A percentile compares a stretch with the other conserved stretches of the same genome.
phyloP scores from a whole-genome alignment of 2,888 invertebrate genomes.

The Calameuta filiformis region DNA sequence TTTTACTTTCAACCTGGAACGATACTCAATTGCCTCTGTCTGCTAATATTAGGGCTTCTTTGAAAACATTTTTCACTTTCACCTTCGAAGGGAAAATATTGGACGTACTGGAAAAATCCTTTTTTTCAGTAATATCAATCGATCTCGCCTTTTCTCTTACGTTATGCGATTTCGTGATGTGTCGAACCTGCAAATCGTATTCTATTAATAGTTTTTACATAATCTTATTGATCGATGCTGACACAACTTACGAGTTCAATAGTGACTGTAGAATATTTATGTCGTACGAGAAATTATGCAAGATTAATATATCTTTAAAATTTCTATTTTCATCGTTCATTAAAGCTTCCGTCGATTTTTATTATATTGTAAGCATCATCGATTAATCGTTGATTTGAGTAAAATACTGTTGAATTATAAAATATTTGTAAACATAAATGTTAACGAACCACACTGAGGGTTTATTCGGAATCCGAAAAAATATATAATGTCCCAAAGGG shows the following conservation, averaged over 20 bases:
- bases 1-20: background rate
- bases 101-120: too few species aligned
- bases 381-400: background rate
- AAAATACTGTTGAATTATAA: background rate
- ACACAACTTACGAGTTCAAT: background rate
- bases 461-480: background rate
- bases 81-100: too few species aligned
- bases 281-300: background rate
- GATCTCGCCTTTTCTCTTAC: background rate
- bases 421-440: background rate
- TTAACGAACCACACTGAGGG: background rate
- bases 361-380: background rate
- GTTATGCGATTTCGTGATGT: background rate
- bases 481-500: background rate
- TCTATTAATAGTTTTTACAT: background rate
- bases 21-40: background rate
- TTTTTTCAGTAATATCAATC: too few species aligned
- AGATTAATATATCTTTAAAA: background rate
- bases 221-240: background rate
- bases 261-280: background rate
- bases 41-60: background rate
- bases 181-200: background rate
- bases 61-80: background rate
- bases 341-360: background rate
- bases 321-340: background rate